Percentiles rank a stretch among this genome's conserved stretches.
phyloP scores from a whole-genome alignment of 2,888 invertebrate genomes.

The Asteroscopus sphinx region DNA sequence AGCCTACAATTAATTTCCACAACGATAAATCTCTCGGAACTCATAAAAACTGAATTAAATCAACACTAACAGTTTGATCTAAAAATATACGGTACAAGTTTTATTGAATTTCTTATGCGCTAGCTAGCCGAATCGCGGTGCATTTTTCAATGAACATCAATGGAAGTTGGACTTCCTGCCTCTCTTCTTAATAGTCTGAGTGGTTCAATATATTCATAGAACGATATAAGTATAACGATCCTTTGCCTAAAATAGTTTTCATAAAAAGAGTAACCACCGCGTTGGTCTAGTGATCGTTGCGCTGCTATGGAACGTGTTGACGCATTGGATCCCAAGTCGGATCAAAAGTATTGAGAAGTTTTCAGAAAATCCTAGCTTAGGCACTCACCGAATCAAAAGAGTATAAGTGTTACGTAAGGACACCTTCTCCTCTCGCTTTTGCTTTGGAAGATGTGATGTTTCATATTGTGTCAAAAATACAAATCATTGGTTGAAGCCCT shows the following conservation, averaged over 20 bases:
- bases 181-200: conserved; percentile 44
- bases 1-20: conserved; percentile 36
- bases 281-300: conserved; percentile 29
- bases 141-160: conserved; percentile 54
- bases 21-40: conserved; percentile 37
- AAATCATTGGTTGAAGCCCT: no score
- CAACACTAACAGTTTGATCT: conserved; percentile 48
- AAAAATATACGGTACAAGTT: conserved; percentile 53
- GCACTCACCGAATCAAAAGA: no score
- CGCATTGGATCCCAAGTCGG: not conserved
- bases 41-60: conserved; percentile 47
- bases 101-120: conserved; percentile 42
- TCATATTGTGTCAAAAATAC: no score
- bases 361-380: no score
- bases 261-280: conserved; percentile 38
- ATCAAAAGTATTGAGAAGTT: no score
- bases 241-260: conserved; percentile 38
- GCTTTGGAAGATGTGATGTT: no score
- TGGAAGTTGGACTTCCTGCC: conserved; percentile 51
- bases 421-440: no score
- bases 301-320: not conserved
- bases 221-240: conserved; percentile 16
- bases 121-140: conserved; percentile 31
- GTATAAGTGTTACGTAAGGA: no score
- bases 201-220: conserved; percentile 44